Base-by-base conservation (phyloP, 1,140 invertebrate genomes). In the Atta colombica region DNA sequence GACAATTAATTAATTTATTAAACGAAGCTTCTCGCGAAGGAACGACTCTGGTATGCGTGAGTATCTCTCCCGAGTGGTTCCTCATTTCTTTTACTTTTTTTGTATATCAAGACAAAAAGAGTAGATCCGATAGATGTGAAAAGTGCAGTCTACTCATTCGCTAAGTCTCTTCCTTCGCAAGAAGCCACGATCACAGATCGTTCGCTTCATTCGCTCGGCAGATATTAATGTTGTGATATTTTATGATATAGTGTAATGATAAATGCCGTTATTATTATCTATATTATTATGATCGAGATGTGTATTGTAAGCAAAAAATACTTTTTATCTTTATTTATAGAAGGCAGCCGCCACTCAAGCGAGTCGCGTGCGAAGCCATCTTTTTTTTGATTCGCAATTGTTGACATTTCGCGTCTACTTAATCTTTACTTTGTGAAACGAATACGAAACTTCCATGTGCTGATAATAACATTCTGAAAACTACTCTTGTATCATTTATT, bases 211-310 rank as follows among this genome's bases (percentile, higher is more conserved):
- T 77, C 75, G 68, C 60, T 71, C 78, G 77, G 81, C 86, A 85
- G 88, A 93, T 91, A 92, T 92, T 92, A 91, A 94, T 92, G 91
- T 95, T 95, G 94, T 95, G 94, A 95, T 95, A 95, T 95, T 94
- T 95, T 95, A 94, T 89, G 94, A 95, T 94, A 95, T 94, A 93
- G 91, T 90, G 91, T 91, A 93, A 88, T 90, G 90, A 89, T 89
- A 87, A 45, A 87, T 86, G 80, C 77, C 78, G 87, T 85, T 85
- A 77, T 88, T 89, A 82, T 88, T 89, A 82, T 49, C 66, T 84
- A 86, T 93, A 92, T 90, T 90, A 92, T 86, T 86, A 88, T 63
- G 35, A 21, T 78, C 18, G 75, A 78, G 18, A 60, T 68, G 25
- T 78, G 39, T 78, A 90, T 91, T 82, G 63, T 86, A 90, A 72